These are phyloP conservation scores for Eledona agricola DNA, from an alignment of 2,888 invertebrate genomes.

Conservation along the genomic window DNA sequence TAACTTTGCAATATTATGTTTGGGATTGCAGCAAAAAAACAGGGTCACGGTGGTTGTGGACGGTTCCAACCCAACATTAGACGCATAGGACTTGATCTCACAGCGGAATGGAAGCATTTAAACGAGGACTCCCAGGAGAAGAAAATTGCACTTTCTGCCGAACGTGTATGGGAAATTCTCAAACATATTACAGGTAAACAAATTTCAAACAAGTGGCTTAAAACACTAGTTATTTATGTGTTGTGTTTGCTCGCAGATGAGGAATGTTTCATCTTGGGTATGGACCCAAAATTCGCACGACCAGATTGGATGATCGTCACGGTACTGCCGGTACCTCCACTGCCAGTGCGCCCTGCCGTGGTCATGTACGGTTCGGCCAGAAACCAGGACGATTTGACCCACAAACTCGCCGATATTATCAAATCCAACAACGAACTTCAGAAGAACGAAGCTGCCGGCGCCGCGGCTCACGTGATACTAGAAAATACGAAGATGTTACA, in stretches of 20 bases:
- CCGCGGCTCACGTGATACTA: constrained; percentile 95
- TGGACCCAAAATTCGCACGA: constrained; percentile 97
- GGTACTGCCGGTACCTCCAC: constrained; percentile 95
- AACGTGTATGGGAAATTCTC: constrained; percentile 96
- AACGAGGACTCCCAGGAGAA: constrained; percentile 99
- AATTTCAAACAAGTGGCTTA: constrained; percentile 23
- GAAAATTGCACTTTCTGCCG: constrained; percentile 92
- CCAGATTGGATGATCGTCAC: constrained; percentile 99
- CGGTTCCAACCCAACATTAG: constrained; percentile 95
- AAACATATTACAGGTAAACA: constrained; percentile 82
- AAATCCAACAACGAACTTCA: constrained; percentile 96
- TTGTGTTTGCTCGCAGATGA: constrained; percentile 72
- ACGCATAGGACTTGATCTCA: constrained; percentile 88
- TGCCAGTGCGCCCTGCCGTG: constrained; percentile 96
- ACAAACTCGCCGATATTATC: constrained; percentile 98
- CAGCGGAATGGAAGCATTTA: constrained; percentile 98
- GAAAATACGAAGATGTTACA: constrained; percentile 98
- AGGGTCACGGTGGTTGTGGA: constrained; percentile 95
- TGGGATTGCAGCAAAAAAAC: constrained; percentile 65
- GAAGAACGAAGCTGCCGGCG: constrained; percentile 95
- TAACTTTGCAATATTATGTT: too few relatives aligned
- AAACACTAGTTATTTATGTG: neutral
- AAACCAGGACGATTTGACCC: constrained; percentile 98
- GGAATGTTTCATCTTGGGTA: constrained; percentile 91
- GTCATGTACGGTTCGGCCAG: constrained; percentile 99